These are phyloP conservation scores for Steromphala cineraria DNA, from an alignment of 2,888 invertebrate species.

Conservation along the genomic window DNA sequence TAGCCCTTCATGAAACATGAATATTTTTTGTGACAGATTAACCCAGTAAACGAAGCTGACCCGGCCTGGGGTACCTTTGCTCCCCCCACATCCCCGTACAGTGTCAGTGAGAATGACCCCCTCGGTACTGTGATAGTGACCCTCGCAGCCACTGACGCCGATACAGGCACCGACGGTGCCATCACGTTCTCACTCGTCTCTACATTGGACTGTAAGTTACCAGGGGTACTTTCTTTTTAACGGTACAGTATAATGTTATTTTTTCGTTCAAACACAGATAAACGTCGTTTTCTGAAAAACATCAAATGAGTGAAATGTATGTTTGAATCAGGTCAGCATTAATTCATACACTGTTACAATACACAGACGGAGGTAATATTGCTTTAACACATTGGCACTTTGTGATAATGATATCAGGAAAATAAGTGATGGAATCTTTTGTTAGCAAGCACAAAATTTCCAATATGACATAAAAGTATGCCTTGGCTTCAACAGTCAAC, in stretches of 20 bases:
- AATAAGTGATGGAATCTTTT: no score
- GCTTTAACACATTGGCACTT: no score
- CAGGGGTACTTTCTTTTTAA: neutral
- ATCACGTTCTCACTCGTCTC: neutral
- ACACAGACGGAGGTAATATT: no score
- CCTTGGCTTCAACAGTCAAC: no score
- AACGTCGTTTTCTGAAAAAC: no score
- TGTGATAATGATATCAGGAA: no score
- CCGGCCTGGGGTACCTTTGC: slow-evolving; percentile 32
- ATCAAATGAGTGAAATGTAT: no score
- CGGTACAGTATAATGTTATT: neutral
- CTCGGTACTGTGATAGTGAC: slow-evolving; percentile 31
- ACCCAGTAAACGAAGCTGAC: slow-evolving; percentile 19
- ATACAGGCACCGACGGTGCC: slow-evolving; percentile 21
- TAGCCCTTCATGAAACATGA: no score
- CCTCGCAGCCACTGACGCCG: slow-evolving; percentile 44
- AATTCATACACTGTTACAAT: no score
- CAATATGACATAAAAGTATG: no score
- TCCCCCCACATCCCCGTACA: slow-evolving; percentile 23
- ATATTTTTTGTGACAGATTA: slow-evolving; percentile 3
- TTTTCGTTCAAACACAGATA: neutral
- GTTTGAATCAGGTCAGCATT: no score
- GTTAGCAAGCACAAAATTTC: no score
- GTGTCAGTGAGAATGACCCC: slow-evolving; percentile 35
- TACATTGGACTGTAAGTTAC: slow-evolving; percentile 19